Percentiles rank a stretch among this genome's conserved stretches.
phyloP scores from a whole-genome alignment of 2,113 vertebrate genomes.

The Platanista minor region DNA sequence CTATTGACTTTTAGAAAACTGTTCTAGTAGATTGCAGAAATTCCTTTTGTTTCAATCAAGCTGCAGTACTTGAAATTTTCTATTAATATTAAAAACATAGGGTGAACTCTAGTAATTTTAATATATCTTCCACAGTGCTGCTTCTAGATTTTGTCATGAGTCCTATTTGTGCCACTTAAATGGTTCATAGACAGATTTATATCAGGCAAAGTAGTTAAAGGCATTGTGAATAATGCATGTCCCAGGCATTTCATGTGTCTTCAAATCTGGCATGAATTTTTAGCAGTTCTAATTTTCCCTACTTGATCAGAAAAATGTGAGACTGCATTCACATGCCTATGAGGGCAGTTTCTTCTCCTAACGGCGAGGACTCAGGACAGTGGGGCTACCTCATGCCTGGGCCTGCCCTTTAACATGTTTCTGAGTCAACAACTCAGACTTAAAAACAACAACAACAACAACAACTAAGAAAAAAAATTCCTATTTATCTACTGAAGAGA shows the following conservation, averaged over 20 bases:
- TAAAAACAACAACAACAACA: background rate
- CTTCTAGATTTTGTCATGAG: background rate
- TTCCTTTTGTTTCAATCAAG: background rate
- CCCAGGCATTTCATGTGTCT: background rate
- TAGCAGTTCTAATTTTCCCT: background rate
- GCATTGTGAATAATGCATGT: background rate
- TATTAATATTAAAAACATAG: background rate
- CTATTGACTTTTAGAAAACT: background rate
- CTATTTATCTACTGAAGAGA: background rate
- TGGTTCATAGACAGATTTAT: background rate
- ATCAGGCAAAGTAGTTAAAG: background rate
- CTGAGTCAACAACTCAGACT: background rate
- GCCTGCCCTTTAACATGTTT: background rate
- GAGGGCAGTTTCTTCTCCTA: background rate
- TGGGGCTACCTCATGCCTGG: no score
- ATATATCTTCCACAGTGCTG: background rate
- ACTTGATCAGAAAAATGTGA: background rate
- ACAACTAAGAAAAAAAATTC: background rate
- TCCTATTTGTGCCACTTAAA: background rate
- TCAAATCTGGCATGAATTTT: background rate
- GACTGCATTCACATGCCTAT: background rate
- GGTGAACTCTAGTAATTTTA: background rate
- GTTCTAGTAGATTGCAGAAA: background rate
- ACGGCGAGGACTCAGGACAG: background rate
- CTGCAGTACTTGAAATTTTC: background rate